These are phyloP conservation scores for Hephaestus fuliginosus DNA, from an alignment of 2,797 vertebrate genomes.

Conservation along the genomic window DNA sequence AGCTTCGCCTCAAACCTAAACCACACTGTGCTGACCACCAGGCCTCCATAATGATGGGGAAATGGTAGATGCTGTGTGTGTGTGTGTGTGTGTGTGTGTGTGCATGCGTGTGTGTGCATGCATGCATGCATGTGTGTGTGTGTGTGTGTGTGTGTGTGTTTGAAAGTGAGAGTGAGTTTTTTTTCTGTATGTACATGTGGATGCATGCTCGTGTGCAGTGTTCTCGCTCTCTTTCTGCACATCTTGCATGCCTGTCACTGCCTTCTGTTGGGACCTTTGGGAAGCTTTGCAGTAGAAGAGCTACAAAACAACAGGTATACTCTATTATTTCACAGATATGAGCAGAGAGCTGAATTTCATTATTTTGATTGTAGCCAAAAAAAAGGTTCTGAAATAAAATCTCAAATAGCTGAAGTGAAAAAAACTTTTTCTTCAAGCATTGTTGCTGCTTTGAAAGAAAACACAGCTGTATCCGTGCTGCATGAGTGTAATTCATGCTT, in stretches of 20 bases:
- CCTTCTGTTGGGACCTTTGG: conserved; percentile 20
- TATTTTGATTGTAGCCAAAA: neutral
- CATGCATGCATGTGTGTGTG: conserved; percentile 4
- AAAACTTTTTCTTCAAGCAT: neutral
- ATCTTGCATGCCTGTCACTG: conserved; percentile 30
- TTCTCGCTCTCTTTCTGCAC: conserved; percentile 32
- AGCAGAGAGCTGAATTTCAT: neutral
- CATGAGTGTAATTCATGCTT: neutral
- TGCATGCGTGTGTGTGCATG: conserved; percentile 2
- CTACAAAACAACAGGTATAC: conserved; percentile 51
- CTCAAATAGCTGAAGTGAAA: neutral
- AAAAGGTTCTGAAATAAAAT: neutral
- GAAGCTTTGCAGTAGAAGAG: conserved; percentile 52
- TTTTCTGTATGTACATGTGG: conserved; percentile 50
- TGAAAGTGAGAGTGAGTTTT: conserved; percentile 21
- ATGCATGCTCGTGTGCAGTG: conserved; percentile 56
- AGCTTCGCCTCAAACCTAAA: conserved; percentile 62
- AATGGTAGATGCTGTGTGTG: conserved; percentile 1
- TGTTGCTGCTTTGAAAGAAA: conserved; percentile 13
- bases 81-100: neutral
- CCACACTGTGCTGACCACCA: conserved; percentile 62
- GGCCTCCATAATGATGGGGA: conserved; percentile 70
- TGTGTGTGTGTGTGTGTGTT: conserved; percentile 11
- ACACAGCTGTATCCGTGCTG: neutral
- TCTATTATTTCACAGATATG: conserved; percentile 41